Conservation (phyloP, 2,113 vertebrate genomes). For the Podilymbus podiceps region DNA sequence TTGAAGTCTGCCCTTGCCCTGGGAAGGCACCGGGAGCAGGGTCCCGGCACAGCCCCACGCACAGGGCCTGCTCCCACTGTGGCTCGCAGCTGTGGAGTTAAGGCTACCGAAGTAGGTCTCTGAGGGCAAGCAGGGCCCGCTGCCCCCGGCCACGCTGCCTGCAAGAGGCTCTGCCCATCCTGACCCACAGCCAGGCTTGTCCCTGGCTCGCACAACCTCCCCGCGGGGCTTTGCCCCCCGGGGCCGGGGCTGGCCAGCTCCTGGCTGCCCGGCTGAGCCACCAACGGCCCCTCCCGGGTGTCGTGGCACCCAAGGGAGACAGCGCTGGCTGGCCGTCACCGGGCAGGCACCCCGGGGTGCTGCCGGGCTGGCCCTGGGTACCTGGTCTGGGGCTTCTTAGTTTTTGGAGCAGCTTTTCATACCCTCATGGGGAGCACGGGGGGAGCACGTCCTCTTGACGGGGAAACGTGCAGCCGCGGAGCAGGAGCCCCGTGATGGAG, state of each 20-base stretch:
- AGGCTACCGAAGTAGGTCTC: not conserved
- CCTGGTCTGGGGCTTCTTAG: not conserved
- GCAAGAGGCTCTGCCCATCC: not conserved
- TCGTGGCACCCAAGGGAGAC: not conserved
- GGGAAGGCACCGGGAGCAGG: not conserved
- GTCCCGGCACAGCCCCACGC: not conserved
- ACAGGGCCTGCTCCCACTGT: not conserved
- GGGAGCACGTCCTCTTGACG: no score
- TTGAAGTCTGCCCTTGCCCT: no score
- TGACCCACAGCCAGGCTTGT: not conserved
- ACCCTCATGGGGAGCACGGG: no score
- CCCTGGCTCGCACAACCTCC: not conserved
- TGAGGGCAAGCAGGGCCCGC: accelerated
- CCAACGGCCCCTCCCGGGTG: not conserved
- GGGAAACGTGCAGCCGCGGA: not conserved
- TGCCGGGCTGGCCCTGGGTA: not conserved
- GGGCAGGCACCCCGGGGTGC: not conserved
- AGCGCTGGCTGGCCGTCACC: not conserved
- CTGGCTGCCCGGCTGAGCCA: not conserved
- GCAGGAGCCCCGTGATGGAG: not conserved
- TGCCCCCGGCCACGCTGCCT: not conserved
- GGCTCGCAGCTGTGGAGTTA: not conserved
- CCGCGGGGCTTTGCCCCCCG: not conserved
- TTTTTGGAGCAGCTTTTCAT: not conserved
- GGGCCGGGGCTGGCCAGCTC: not conserved